Conservation (phyloP, 2,113 vertebrate species). For the Lampris megalopsis region DNA sequence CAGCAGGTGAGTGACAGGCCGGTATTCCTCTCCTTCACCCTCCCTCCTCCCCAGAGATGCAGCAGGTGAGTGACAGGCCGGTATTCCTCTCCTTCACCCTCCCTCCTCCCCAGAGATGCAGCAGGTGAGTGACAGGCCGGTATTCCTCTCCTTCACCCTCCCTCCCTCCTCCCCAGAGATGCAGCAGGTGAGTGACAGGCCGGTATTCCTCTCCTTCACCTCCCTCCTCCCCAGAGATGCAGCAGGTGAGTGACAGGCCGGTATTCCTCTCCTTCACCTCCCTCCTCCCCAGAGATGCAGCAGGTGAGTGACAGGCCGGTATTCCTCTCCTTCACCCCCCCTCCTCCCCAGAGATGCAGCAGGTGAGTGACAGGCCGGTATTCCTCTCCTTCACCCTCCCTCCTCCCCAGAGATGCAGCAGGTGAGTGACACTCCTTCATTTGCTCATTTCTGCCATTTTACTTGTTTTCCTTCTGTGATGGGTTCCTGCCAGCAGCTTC, state of each 20-base stretch:
- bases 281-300: background rate
- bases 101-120: background rate
- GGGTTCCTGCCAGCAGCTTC: slow-evolving; percentile 42
- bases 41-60: background rate
- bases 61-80: slow-evolving; percentile 28
- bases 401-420: background rate
- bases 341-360: background rate
- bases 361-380: slow-evolving; percentile 31
- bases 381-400: background rate
- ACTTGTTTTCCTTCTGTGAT: slow-evolving; percentile 50
- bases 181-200: slow-evolving; percentile 29
- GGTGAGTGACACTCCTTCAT: slow-evolving; percentile 43
- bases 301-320: slow-evolving; percentile 31
- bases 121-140: slow-evolving; percentile 26
- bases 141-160: background rate
- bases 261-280: background rate
- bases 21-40: background rate
- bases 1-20: slow-evolving; percentile 28
- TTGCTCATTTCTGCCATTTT: slow-evolving; percentile 68
- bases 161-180: background rate
- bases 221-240: background rate
- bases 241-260: slow-evolving; percentile 28
- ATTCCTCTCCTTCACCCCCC: background rate
- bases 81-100: background rate
- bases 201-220: background rate